phyloP scores from a whole-genome alignment of 2,113 vertebrate genomes.

The Odontesthes bonariensis region DNA sequence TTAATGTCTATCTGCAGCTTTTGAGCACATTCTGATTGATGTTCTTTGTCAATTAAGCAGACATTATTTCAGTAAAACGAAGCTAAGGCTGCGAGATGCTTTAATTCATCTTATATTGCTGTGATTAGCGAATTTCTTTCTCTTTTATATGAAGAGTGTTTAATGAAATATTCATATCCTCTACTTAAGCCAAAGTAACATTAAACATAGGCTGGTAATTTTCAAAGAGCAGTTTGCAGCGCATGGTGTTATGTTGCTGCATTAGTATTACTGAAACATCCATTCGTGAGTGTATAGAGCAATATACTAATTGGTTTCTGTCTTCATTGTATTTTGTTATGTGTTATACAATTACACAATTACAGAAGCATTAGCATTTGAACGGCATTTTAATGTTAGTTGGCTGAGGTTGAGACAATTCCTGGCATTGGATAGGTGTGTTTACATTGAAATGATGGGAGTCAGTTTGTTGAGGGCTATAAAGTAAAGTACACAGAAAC shows the following conservation, averaged over 20 bases:
- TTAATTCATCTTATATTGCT: constrained; percentile 6
- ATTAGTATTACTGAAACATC: not conserved
- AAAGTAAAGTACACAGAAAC: constrained; percentile 8
- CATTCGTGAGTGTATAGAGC: not conserved
- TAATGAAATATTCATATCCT: constrained; percentile 14
- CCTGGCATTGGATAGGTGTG: not conserved
- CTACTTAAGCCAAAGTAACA: not conserved
- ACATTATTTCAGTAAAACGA: constrained; percentile 19
- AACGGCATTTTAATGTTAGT: constrained; percentile 20
- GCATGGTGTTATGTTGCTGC: not conserved
- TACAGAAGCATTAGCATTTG: constrained; percentile 34
- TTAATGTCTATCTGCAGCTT: constrained; percentile 22
- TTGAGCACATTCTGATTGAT: constrained; percentile 37
- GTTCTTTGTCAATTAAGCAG: constrained; percentile 40
- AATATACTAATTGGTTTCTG: not conserved
- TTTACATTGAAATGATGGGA: constrained; percentile 12
- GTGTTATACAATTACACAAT: constrained; percentile 14
- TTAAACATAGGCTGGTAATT: constrained; percentile 1
- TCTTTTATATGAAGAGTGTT: not conserved
- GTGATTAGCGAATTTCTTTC: constrained; percentile 1
- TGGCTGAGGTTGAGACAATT: constrained; percentile 20
- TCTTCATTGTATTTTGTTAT: constrained; percentile 6
- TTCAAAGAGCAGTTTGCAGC: not conserved
- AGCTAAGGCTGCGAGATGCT: not conserved
- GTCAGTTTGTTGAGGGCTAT: not conserved